phyloP scores from a whole-genome alignment of 2,113 vertebrate species.

The Polypterus bichir region DNA sequence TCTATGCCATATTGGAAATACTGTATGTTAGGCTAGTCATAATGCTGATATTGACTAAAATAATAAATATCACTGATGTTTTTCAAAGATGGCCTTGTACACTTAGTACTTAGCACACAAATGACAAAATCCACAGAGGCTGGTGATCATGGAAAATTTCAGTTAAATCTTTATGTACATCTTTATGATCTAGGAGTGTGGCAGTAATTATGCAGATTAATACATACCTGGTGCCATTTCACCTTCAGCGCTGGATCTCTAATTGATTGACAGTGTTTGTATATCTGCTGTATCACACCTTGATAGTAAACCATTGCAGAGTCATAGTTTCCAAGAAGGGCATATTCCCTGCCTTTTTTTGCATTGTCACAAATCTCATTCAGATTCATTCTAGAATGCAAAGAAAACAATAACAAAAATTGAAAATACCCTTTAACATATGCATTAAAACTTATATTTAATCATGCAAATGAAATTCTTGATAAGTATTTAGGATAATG shows the following conservation, averaged over 20 bases:
- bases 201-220: too few relatives aligned
- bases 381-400: constrained; percentile 69
- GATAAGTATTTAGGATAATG: too few relatives aligned
- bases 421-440: background rate
- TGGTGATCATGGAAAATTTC: background rate
- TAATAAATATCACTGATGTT: too few relatives aligned
- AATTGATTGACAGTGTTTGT: constrained; percentile 75
- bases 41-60: too few relatives aligned
- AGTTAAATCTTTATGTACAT: background rate
- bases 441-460: background rate
- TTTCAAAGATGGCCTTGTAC: too few relatives aligned
- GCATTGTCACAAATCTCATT: constrained; percentile 90
- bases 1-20: too few relatives aligned
- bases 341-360: constrained; percentile 91
- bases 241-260: constrained; percentile 77
- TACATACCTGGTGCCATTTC: constrained; percentile 82
- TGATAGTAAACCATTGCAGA: constrained; percentile 93
- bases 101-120: too few relatives aligned
- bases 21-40: too few relatives aligned
- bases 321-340: constrained; percentile 91
- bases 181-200: too few relatives aligned
- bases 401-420: constrained; percentile 14
- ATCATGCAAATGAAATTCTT: too few relatives aligned
- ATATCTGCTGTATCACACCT: constrained; percentile 91
- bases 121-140: too few relatives aligned